Conservation (phyloP, 2,113 vertebrate species). For the Promerops cafer region DNA sequence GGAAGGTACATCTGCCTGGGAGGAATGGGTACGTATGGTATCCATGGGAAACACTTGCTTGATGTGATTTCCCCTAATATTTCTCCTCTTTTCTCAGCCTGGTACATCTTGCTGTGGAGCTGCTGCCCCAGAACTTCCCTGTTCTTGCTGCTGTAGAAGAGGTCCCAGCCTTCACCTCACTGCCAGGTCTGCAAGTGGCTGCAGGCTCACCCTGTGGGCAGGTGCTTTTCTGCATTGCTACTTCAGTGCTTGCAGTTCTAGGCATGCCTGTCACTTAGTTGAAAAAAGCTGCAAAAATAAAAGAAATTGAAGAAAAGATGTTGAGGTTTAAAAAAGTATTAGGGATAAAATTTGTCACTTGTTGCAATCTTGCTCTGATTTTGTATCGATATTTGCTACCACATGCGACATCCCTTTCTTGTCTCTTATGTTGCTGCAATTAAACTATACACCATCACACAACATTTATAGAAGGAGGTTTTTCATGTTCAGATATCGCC, state of each 20-base stretch:
- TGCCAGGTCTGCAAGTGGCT: neutral
- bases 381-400: neutral
- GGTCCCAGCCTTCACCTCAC: neutral
- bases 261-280: neutral
- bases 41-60: neutral
- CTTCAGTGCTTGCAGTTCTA: neutral
- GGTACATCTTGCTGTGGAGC: neutral
- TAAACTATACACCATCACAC: neutral
- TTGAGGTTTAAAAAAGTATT: neutral
- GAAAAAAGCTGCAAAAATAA: neutral
- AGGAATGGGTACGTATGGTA: neutral
- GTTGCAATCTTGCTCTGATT: neutral
- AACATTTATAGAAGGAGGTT: neutral
- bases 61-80: neutral
- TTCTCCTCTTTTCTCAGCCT: neutral
- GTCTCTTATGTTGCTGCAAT: neutral
- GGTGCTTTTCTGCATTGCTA: neutral
- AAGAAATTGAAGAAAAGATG: neutral
- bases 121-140: neutral
- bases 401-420: neutral
- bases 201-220: fast-evolving
- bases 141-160: neutral
- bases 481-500: neutral
- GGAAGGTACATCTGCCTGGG: neutral
- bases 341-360: neutral